Conservation (phyloP, 2,888 invertebrate species). For the Seladonia tumulorum region DNA sequence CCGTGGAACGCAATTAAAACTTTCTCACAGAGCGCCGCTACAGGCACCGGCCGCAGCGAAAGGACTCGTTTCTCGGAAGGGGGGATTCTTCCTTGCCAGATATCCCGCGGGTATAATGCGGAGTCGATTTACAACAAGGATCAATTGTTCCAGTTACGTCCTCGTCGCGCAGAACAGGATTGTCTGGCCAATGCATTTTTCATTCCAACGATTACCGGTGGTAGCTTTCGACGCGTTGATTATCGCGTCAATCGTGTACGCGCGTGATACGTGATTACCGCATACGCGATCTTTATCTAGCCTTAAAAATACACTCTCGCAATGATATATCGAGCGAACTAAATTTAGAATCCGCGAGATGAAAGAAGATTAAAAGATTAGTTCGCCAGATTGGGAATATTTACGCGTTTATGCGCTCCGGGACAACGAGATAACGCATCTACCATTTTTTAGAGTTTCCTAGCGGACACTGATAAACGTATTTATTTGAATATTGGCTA, state of each 20-base stretch:
- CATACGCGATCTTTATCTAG: background rate
- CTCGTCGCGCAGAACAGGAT: slow-evolving; percentile 8
- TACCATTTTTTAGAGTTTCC: background rate
- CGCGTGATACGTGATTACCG: background rate
- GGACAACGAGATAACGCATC: background rate
- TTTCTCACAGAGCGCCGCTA: slow-evolving; percentile 74
- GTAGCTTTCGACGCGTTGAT: slow-evolving; percentile 20
- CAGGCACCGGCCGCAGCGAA: slow-evolving; percentile 69
- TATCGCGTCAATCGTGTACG: background rate
- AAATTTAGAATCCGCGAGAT: background rate
- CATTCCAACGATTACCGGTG: slow-evolving; percentile 33
- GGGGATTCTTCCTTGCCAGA: slow-evolving; percentile 22
- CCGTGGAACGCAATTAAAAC: slow-evolving; percentile 79
- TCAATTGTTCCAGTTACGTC: slow-evolving; percentile 35
- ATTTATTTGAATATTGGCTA: too few species aligned
- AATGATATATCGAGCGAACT: background rate
- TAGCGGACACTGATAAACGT: background rate
- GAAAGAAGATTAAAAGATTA: background rate
- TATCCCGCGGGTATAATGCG: slow-evolving; percentile 33
- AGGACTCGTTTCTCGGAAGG: slow-evolving; percentile 57
- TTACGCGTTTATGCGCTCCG: background rate
- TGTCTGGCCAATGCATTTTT: slow-evolving; percentile 51
- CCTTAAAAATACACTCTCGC: background rate
- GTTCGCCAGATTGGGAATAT: background rate
- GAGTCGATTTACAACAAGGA: slow-evolving; percentile 50